Evolutionary conservation across 2,888 invertebrate genomes (phyloP), one percentile per base, ranked within the genome.

Genomic region (Ephialtes manifestator): DNA sequence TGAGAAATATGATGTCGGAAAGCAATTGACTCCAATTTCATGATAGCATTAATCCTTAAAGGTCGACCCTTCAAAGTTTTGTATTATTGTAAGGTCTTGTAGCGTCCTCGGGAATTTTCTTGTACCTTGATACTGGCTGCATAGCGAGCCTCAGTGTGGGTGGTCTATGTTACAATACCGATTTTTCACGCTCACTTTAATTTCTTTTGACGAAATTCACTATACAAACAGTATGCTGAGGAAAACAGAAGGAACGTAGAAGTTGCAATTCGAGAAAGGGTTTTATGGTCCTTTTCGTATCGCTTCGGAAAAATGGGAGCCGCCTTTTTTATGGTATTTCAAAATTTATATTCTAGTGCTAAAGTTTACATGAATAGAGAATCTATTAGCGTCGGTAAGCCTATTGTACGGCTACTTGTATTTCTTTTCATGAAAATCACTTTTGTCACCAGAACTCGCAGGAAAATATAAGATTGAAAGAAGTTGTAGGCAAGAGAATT

Each of bases 401-500:
- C 63, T 70, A 83, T 88, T 86, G 80, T 58, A 75, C 60, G 81
- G 72, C 82, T 76, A 68, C 81, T 85, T 81, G 53, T 51, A 51
- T 77, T 46, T 35, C 63, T 79, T 88, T 90, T 90, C 87, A 31
- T n/a, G 20, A 39, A 68, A 77, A 60, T 78, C 43, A 90, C 68
- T 88, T 90, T 84, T 87, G 90, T 90, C 90, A 90, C 91, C 89
- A 90, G 83, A 78, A 84, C 68, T 85, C 81, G 20, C 83, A 90
- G 90, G 90, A 53, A 53, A 85, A 35, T 75, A 91, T 89, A 75
- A 89, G 31, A 70, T 13, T 28, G 1, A 24, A 1, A 13, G 4
- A 48, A 13, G 4, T 15, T 15, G 15, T 13, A 15, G 48, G 24
- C 83, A 90, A 89, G 90, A 48, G 53, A 85, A 28, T 74, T 90